Percentiles rank a stretch among this genome's conserved stretches.
These are phyloP conservation scores for Otolemur garnettii DNA, from an alignment of 2,113 vertebrate species.

Conservation along the genomic window DNA sequence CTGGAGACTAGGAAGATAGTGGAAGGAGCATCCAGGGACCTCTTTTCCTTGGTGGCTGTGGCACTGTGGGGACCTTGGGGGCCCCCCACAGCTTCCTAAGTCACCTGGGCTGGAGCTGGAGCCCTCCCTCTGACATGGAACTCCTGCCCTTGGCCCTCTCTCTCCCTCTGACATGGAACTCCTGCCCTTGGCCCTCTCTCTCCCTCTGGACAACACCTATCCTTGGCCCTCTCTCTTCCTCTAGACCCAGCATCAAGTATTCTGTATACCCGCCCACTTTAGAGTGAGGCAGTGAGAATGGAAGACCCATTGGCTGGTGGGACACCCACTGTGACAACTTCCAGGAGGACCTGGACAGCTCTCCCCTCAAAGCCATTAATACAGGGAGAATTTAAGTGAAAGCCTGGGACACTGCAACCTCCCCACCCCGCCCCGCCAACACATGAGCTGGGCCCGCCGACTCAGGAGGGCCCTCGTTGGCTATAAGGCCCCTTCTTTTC, in stretches of 20 bases:
- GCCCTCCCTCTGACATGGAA: neutral
- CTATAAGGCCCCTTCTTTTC: neutral
- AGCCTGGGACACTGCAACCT: neutral
- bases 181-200: neutral
- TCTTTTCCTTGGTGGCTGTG: neutral
- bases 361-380: neutral
- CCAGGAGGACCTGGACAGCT: neutral
- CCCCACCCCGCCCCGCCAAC: neutral
- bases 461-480: neutral
- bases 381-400: neutral
- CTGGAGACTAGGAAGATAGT: neutral
- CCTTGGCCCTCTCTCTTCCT: neutral
- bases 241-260: neutral
- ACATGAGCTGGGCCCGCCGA: neutral
- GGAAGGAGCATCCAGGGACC: neutral
- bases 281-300: rapidly evolving
- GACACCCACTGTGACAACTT: neutral
- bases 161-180: neutral
- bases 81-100: neutral
- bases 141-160: neutral
- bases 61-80: neutral
- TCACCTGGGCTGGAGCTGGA: neutral
- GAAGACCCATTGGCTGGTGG: neutral
- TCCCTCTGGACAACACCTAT: neutral
- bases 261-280: neutral